These are phyloP conservation scores for Fregetta grallaria DNA, from an alignment of 2,113 vertebrate species.

Conservation along the genomic window DNA sequence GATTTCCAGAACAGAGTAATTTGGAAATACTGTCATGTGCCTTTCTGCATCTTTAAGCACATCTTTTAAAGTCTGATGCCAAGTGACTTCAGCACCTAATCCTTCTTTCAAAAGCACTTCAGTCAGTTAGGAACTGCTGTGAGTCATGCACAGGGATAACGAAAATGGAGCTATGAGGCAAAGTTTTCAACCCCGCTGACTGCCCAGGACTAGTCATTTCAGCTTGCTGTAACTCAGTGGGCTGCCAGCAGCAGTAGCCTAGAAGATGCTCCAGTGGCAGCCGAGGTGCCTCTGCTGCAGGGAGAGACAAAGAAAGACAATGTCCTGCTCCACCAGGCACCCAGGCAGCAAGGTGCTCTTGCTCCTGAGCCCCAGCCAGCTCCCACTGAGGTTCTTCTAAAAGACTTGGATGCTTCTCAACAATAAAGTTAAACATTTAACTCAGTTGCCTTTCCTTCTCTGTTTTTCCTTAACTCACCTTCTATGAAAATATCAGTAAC, in stretches of 20 bases:
- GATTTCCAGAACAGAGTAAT: not conserved
- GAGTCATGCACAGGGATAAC: not conserved
- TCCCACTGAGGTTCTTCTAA: not conserved
- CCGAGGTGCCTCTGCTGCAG: rapidly evolving
- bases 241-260: not conserved
- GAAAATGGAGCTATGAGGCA: not conserved
- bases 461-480: not conserved
- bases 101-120: not conserved
- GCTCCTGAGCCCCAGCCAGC: not conserved
- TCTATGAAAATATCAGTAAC: not conserved
- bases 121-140: not conserved
- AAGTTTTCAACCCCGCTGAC: not conserved
- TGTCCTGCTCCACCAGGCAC: not conserved
- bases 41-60: not conserved
- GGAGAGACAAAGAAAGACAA: not conserved
- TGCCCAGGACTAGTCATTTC: not conserved
- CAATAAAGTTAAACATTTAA: not conserved
- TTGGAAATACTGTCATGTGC: not conserved
- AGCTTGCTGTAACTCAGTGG: not conserved
- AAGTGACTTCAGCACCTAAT: not conserved
- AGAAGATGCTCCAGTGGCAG: not conserved
- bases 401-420: not conserved
- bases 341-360: not conserved
- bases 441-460: not conserved
- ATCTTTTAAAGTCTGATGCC: not conserved